phyloP scores from a whole-genome alignment of 1,140 invertebrate species.

The Papilio helenus region DNA sequence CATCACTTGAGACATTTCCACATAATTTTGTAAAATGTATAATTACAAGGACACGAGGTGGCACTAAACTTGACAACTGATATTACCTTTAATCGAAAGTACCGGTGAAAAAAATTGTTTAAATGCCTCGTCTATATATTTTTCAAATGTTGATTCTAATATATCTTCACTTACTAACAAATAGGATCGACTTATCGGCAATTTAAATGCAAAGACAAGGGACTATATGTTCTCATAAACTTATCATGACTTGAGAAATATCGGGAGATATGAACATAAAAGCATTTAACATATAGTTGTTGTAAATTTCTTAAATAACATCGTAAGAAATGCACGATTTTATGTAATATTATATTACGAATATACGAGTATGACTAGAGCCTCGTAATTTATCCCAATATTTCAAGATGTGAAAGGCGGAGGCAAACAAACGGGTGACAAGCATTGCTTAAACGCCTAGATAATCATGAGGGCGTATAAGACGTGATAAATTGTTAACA shows the following conservation, averaged over 20 bases:
- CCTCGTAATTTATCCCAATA: neutral
- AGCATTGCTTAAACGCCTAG: constrained; percentile 10
- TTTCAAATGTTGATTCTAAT: neutral
- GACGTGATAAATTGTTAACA: constrained; percentile 23
- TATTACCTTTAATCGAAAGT: too few relatives aligned
- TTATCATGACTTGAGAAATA: constrained; percentile 48
- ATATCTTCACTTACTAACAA: constrained; percentile 12
- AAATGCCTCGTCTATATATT: too few relatives aligned
- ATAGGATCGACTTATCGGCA: constrained; percentile 48
- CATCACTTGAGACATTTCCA: too few relatives aligned
- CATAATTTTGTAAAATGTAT: neutral
- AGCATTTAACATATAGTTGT: neutral
- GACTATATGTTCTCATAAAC: constrained; percentile 67
- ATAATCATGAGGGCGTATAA: constrained; percentile 21
- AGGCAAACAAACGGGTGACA: constrained; percentile 12
- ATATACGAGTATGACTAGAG: neutral
- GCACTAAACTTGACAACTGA: too few relatives aligned
- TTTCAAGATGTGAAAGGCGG: constrained; percentile 3
- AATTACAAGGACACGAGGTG: too few relatives aligned
- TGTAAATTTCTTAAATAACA: neutral
- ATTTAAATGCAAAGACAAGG: constrained; percentile 69
- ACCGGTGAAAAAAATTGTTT: too few relatives aligned
- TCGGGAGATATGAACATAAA: constrained; percentile 34
- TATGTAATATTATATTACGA: neutral
- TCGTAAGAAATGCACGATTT: too few relatives aligned